Conservation (phyloP, 2,113 vertebrate species). For the Phyllostomus hastatus region DNA sequence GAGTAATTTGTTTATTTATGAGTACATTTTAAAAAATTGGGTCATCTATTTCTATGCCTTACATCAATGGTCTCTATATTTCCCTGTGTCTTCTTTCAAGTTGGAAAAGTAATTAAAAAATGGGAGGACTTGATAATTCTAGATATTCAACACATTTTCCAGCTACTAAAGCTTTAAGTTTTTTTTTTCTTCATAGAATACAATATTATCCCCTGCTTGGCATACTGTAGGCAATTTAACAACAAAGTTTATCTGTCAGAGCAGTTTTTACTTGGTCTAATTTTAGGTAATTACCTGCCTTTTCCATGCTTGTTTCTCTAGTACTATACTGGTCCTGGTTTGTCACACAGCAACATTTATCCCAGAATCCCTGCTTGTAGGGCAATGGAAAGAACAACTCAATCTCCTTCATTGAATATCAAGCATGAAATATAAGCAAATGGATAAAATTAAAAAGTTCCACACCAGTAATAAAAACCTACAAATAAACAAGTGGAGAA, state of each 20-base stretch:
- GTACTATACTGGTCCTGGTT: background rate
- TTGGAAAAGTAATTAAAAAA: slow-evolving; percentile 31
- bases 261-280: slow-evolving; percentile 22
- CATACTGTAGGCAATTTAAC: slow-evolving; percentile 39
- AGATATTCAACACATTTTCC: background rate
- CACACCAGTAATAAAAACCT: slow-evolving; percentile 24
- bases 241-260: slow-evolving; percentile 36
- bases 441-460: slow-evolving; percentile 29
- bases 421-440: slow-evolving; percentile 11
- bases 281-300: slow-evolving; percentile 49
- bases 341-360: background rate
- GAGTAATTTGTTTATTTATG: background rate
- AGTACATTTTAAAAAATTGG: background rate
- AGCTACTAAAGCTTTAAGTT: background rate
- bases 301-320: background rate
- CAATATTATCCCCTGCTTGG: background rate
- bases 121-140: background rate
- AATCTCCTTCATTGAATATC: slow-evolving; percentile 12
- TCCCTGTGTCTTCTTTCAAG: background rate
- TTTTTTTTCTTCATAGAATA: background rate
- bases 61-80: background rate
- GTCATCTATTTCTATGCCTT: background rate
- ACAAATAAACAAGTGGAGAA: slow-evolving; percentile 2
- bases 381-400: slow-evolving; percentile 3
- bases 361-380: background rate